Evolutionary conservation across 2,797 vertebrate species (phyloP).

Genomic region (Morus bassanus): DNA sequence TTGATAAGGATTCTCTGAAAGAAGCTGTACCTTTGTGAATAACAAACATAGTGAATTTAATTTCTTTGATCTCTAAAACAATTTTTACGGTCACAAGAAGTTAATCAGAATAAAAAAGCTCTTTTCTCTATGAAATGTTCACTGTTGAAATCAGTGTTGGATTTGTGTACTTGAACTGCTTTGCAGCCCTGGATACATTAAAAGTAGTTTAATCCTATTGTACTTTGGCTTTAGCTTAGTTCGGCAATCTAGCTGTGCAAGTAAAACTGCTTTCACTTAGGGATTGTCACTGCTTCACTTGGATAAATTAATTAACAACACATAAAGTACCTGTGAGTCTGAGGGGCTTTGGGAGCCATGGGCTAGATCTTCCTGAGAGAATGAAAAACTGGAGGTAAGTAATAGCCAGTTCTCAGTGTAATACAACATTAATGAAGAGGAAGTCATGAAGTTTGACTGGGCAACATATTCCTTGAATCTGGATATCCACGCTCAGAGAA

Average conservation of each 20-base stretch:
- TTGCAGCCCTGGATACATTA: not conserved
- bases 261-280: not conserved
- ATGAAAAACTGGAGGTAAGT: not conserved
- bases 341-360: not conserved
- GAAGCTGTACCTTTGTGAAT: not conserved
- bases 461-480: not conserved
- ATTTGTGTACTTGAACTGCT: not conserved
- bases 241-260: not conserved
- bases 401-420: not conserved
- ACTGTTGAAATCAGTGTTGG: not conserved
- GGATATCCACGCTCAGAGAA: not conserved
- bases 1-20: not conserved
- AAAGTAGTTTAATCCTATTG: not conserved
- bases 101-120: not conserved
- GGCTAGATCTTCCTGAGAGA: not conserved
- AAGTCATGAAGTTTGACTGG: not conserved
- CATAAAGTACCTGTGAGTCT: not conserved
- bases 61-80: not conserved
- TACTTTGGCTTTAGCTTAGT: not conserved
- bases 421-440: not conserved
- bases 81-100: not conserved
- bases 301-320: not conserved
- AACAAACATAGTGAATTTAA: not conserved
- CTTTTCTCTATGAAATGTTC: not conserved
- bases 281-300: not conserved